Evolutionary conservation across 2,888 invertebrate genomes (phyloP).

Genomic region (Cheilosia urbana): DNA sequence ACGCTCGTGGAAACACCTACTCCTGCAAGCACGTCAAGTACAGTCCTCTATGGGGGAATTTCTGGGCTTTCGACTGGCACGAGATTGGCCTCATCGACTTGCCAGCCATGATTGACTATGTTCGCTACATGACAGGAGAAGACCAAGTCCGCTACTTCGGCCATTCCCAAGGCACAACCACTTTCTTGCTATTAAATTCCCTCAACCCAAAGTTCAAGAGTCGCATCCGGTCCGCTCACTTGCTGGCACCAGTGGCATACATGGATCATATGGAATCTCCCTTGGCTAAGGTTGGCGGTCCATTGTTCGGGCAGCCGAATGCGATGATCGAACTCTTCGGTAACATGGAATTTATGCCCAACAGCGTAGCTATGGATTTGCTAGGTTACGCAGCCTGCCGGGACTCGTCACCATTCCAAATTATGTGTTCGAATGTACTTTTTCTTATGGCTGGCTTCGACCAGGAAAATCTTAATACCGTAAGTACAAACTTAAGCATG

Average conservation of each 20-base stretch:
- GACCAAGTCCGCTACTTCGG: slow-evolving; percentile 77
- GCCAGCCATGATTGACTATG: slow-evolving; percentile 80
- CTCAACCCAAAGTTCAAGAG: slow-evolving; percentile 77
- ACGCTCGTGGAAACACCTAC: slow-evolving; percentile 80
- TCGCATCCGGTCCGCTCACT: slow-evolving; percentile 78
- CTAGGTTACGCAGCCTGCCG: slow-evolving; percentile 76
- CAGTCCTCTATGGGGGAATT: slow-evolving; percentile 76
- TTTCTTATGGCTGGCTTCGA: slow-evolving; percentile 78
- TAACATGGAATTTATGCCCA: slow-evolving; percentile 79
- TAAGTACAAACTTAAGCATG: slow-evolving; percentile 8
- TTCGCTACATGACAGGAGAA: slow-evolving; percentile 76
- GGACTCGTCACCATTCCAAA: slow-evolving; percentile 76
- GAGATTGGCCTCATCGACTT: slow-evolving; percentile 79
- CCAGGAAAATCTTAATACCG: slow-evolving; percentile 78
- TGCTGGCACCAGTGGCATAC: slow-evolving; percentile 79
- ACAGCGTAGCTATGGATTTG: slow-evolving; percentile 77
- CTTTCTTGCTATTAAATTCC: slow-evolving; percentile 78
- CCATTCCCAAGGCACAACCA: slow-evolving; percentile 80
- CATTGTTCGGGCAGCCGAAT: slow-evolving; percentile 81
- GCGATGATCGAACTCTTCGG: slow-evolving; percentile 78
- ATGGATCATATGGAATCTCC: slow-evolving; percentile 82
- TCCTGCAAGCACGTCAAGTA: slow-evolving; percentile 78
- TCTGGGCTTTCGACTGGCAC: slow-evolving; percentile 81
- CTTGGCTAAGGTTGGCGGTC: slow-evolving; percentile 86
- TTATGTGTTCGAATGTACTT: slow-evolving; percentile 77